phyloP scores from a whole-genome alignment of 2,113 vertebrate species.

The Protobothrops mucrosquamatus region DNA sequence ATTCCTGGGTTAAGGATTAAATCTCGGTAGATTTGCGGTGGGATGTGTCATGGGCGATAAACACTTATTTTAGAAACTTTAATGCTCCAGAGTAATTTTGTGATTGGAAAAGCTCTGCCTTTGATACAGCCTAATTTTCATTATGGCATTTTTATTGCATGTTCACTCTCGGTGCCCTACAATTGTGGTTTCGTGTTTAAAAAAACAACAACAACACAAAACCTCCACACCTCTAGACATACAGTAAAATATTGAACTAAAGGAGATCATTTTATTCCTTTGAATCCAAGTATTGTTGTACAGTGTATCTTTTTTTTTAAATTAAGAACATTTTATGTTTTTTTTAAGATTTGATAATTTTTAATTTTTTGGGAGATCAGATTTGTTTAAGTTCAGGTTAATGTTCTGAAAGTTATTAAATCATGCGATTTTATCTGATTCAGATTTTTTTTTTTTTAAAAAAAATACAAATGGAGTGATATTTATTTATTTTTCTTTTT shows the following conservation, averaged over 20 bases:
- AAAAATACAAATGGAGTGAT: neutral
- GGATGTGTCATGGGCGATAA: neutral
- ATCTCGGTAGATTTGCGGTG: neutral
- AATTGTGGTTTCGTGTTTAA: neutral
- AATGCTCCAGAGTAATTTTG: neutral
- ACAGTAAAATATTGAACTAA: neutral
- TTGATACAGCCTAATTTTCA: neutral
- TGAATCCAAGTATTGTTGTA: neutral
- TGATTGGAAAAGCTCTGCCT: neutral
- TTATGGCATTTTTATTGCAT: neutral
- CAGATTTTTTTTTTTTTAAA: neutral
- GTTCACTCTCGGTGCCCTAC: slow-evolving; percentile 7
- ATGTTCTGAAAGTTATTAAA: slow-evolving; percentile 23
- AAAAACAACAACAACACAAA: neutral
- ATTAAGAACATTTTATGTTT: neutral
- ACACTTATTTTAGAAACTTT: neutral
- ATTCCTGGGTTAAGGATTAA: neutral
- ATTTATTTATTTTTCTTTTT: neutral
- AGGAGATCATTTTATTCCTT: neutral
- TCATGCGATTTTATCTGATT: neutral
- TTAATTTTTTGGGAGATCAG: neutral
- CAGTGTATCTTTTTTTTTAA: neutral
- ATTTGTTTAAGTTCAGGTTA: slow-evolving; percentile 21
- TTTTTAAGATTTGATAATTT: neutral
- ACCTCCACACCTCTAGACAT: neutral